A percentile compares a stretch with the other conserved stretches of the same genome.
These are phyloP conservation scores for Caloenas nicobarica DNA, from an alignment of 2,113 vertebrate species.

Conservation along the genomic window DNA sequence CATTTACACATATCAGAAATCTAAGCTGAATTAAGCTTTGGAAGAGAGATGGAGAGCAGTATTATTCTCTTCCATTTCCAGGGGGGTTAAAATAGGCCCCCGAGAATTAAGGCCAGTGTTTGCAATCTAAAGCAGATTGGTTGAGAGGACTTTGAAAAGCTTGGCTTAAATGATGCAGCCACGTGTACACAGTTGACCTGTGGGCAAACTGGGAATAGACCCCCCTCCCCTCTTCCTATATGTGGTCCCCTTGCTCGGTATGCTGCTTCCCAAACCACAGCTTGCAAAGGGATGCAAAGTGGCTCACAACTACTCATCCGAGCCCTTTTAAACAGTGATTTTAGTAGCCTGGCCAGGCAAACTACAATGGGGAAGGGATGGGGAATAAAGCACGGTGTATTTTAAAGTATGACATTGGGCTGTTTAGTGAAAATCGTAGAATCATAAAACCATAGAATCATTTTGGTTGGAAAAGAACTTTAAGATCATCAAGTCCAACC, in stretches of 20 bases:
- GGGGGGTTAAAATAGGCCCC: not conserved
- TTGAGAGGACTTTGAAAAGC: not conserved
- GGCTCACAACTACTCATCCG: not conserved
- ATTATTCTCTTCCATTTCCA: not conserved
- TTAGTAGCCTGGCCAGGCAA: not conserved
- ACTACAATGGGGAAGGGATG: accelerated
- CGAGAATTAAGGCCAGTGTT: not conserved
- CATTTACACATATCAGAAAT: not conserved
- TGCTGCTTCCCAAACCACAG: accelerated
- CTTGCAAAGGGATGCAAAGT: not conserved
- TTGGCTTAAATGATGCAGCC: not conserved
- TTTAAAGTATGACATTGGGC: not conserved
- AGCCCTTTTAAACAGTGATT: not conserved
- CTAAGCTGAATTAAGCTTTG: not conserved
- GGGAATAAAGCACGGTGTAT: accelerated
- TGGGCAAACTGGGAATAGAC: not conserved
- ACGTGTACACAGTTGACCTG: not conserved
- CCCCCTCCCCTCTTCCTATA: accelerated
- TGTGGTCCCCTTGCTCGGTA: accelerated
- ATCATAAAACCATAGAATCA: no score
- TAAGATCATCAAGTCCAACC: no score
- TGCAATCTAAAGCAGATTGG: not conserved
- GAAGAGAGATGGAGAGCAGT: not conserved
- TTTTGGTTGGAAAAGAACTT: no score
- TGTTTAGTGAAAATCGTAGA: not conserved